phyloP scores from a whole-genome alignment of 2,797 vertebrate species.

The Myiothlypis chrysogaster region DNA sequence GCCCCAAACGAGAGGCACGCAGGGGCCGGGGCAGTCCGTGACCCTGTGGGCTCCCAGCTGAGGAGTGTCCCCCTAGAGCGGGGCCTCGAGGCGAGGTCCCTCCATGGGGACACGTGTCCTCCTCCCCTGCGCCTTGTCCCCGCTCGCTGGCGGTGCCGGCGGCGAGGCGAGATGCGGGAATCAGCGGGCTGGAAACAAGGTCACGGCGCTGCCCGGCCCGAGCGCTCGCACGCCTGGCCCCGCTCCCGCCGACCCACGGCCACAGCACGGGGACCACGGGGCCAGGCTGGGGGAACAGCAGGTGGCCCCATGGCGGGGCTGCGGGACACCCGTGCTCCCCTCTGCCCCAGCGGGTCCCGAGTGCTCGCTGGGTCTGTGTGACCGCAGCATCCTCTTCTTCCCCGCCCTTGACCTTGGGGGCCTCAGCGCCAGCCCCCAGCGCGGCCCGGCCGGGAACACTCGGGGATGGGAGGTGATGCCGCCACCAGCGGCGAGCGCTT shows the following conservation, averaged over 20 bases:
- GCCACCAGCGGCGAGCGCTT: fast-evolving
- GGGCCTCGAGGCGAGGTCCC: fast-evolving
- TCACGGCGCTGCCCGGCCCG: neutral
- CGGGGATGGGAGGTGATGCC: neutral
- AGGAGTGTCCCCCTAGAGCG: no score
- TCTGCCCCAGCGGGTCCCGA: neutral
- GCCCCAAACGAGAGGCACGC: neutral
- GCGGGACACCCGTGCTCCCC: neutral
- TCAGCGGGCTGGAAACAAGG: conserved; percentile 48
- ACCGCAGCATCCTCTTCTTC: neutral
- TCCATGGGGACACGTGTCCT: neutral
- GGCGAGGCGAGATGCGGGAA: neutral
- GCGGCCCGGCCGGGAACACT: fast-evolving
- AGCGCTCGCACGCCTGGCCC: neutral
- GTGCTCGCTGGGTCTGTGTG: neutral
- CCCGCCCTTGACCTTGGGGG: neutral
- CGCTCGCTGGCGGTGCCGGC: neutral
- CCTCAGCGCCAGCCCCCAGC: neutral
- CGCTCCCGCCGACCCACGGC: neutral
- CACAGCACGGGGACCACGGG: fast-evolving
- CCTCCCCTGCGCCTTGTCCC: neutral
- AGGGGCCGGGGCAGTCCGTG: neutral
- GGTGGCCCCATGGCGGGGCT: neutral
- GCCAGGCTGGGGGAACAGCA: neutral
- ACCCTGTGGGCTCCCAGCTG: neutral